Evolutionary conservation across 2,113 vertebrate species (phyloP).

Genomic region (Tragulus kanchil): DNA sequence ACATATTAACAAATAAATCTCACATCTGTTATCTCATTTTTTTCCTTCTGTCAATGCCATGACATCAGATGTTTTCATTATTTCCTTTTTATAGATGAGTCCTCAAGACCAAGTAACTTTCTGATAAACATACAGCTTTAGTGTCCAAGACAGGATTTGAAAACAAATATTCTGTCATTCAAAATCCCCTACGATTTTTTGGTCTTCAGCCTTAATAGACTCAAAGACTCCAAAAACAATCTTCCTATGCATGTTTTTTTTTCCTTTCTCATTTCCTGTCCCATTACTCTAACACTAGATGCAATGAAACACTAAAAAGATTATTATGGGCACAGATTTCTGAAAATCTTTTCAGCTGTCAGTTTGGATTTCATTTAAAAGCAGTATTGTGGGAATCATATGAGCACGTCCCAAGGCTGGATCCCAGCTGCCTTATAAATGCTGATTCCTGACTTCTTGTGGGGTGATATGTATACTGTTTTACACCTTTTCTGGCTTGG

Average conservation of each 20-base stretch:
- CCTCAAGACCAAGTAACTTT: constrained; percentile 13
- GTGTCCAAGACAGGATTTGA: background rate
- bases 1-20: constrained; percentile 30
- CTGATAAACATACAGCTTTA: background rate
- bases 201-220: constrained; percentile 10
- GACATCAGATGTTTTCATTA: background rate
- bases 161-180: background rate
- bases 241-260: background rate
- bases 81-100: background rate
- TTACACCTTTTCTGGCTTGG: background rate
- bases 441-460: background rate
- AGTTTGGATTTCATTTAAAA: constrained; percentile 59
- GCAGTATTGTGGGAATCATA: background rate
- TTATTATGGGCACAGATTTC: background rate
- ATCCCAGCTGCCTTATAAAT: background rate
- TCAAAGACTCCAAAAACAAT: background rate
- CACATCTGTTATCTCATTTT: background rate
- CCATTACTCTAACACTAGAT: constrained; percentile 12
- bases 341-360: constrained; percentile 63
- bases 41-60: background rate
- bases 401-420: background rate
- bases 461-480: background rate
- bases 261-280: background rate
- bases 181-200: background rate
- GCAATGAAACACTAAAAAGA: background rate